Base-by-base conservation (phyloP, 2,888 invertebrate species). In the Melanargia galathea region DNA sequence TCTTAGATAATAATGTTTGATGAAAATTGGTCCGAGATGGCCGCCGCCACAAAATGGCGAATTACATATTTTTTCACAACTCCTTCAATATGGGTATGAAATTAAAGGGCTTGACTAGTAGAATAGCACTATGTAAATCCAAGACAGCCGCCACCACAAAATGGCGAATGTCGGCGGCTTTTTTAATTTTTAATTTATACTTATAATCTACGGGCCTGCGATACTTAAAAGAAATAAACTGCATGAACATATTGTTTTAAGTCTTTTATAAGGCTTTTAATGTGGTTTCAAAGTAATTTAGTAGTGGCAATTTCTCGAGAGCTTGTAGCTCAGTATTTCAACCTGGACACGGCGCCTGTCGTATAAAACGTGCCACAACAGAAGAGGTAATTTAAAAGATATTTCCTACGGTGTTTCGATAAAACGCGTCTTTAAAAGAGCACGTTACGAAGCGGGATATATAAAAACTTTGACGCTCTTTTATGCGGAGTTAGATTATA, bases 241-340 rank as follows among this genome's bases (percentile, higher is more conserved):
- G 35, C 35, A 35, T 35, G 20, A 13, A 11, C 3, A 6, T 20
- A 35, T 35, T 35, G 20, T 52, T 33, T 33, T n/a, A 55, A 40
- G 46, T 46, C 18, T 33, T 57, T 30, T 43, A 20, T 18, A n/a
- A 18, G 11, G 33, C 24, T 24, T 58, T 58, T 58, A 22, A 58
- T 58, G 48, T 58, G 35, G 54, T 54, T 61, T 51, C 43, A 49
- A 63, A 52, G 63, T 60, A 61, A 66, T 66, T 63, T 66, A 66
- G 57, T 61, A 61, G 54, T 54, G 24, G 38, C 48, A 58, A 58
- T 58, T 61, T 60, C 63, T 61, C 54, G 54, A 60, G 63, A 65
- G 65, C 60, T 43, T 60, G 57, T 56, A 60, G 65, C 60, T 56
- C 54, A 63, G 60, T 66, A 63, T 66, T 66, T 66, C 58, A 60